Evolutionary conservation across 1,140 invertebrate species (phyloP).

Genomic region (Octopus bimaculoides): DNA sequence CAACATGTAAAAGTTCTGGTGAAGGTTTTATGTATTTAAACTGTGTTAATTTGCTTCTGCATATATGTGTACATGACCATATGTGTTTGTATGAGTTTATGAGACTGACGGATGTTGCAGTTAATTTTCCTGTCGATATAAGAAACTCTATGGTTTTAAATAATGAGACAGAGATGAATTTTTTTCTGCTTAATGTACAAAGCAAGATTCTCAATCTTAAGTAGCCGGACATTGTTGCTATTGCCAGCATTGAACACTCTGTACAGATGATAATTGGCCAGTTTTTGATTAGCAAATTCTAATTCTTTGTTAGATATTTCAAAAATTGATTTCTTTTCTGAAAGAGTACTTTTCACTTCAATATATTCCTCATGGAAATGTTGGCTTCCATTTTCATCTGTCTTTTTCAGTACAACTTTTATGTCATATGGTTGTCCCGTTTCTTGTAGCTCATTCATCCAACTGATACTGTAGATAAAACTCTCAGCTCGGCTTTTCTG

Average conservation of each 20-base stretch:
- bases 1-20: too few relatives aligned
- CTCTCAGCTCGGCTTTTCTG: constrained; percentile 26
- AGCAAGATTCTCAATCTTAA: constrained; percentile 39
- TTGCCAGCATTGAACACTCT: constrained; percentile 46
- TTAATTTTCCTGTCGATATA: too few relatives aligned
- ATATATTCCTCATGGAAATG: constrained; percentile 23
- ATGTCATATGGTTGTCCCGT: constrained; percentile 45
- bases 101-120: too few relatives aligned
- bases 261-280: constrained; percentile 47
- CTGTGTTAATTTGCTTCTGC: too few relatives aligned
- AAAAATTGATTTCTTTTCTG: constrained; percentile 43
- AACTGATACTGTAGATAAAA: constrained; percentile 31
- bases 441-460: constrained; percentile 39
- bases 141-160: constrained; percentile 24
- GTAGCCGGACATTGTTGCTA: constrained; percentile 32
- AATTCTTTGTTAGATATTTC: constrained; percentile 47
- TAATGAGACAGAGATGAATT: constrained; percentile 43
- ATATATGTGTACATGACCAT: too few relatives aligned
- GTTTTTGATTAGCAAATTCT: constrained; percentile 42
- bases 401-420: constrained; percentile 29
- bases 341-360: constrained; percentile 45
- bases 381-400: constrained; percentile 22
- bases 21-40: too few relatives aligned
- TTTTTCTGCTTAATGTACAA: constrained; percentile 35
- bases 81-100: too few relatives aligned